Conservation (phyloP, 2,797 vertebrate species). For the Ctenopoma kingsleyae region DNA sequence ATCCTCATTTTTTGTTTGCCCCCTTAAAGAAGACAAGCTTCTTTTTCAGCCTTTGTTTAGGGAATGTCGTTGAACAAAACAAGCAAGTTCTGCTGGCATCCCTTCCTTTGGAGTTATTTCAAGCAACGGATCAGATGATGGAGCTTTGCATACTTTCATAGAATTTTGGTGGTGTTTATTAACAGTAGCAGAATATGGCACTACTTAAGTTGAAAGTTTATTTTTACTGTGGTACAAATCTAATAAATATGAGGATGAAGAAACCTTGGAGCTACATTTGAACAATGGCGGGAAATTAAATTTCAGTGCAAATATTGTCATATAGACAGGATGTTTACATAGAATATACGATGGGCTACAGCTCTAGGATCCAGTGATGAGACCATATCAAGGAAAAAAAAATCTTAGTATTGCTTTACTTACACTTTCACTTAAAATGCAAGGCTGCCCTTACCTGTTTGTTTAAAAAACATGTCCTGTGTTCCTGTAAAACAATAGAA, state of each 20-base stretch:
- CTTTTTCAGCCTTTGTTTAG: slow-evolving; percentile 76
- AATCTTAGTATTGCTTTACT: too few species aligned
- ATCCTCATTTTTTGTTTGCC: slow-evolving; percentile 72
- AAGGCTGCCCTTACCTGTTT: too few species aligned
- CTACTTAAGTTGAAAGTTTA: background rate
- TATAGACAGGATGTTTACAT: too few species aligned
- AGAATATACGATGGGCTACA: too few species aligned
- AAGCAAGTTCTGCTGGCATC: slow-evolving; percentile 61
- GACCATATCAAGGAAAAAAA: too few species aligned
- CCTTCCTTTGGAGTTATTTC: slow-evolving; percentile 69
- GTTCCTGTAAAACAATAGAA: too few species aligned
- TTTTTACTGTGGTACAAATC: slow-evolving; percentile 1
- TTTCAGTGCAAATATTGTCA: too few species aligned
- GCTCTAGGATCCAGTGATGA: too few species aligned
- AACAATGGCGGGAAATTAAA: too few species aligned
- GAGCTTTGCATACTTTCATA: slow-evolving; percentile 46
- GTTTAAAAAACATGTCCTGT: too few species aligned
- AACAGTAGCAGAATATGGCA: slow-evolving; percentile 5
- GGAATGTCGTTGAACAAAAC: slow-evolving; percentile 72
- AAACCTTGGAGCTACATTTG: background rate
- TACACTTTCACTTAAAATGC: too few species aligned
- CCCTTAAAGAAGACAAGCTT: slow-evolving; percentile 68
- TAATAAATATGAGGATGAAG: background rate
- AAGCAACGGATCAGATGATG: slow-evolving; percentile 48
- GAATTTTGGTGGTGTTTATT: slow-evolving; percentile 26